Conservation (phyloP, 2,113 vertebrate genomes). For the Progne subis region DNA sequence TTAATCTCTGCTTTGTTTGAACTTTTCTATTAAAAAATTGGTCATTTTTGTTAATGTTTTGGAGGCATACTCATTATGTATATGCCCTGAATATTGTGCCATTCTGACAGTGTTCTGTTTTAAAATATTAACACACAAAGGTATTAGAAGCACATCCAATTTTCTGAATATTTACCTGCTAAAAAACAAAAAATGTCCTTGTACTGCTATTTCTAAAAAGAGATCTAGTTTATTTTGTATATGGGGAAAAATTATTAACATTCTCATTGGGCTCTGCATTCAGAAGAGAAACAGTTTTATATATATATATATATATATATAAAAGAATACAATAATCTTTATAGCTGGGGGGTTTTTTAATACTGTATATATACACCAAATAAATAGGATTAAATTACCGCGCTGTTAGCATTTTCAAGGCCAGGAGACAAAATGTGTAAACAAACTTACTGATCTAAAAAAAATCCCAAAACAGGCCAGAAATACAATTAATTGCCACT, state of each 20-base stretch:
- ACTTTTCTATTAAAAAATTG: background rate
- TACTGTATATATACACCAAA: background rate
- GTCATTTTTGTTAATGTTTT: background rate
- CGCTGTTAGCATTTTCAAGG: background rate
- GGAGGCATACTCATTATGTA: background rate
- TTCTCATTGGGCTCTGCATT: background rate
- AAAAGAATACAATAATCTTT: background rate
- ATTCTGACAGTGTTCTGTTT: background rate
- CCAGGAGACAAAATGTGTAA: background rate
- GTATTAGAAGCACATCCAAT: background rate
- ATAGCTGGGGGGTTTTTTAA: background rate
- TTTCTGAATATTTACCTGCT: background rate
- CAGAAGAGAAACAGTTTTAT: background rate
- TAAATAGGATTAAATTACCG: background rate
- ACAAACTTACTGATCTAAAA: background rate
- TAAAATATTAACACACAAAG: background rate
- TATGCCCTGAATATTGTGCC: background rate
- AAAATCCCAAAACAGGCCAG: background rate
- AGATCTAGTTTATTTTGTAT: background rate
- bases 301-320: background rate
- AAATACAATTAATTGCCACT: background rate
- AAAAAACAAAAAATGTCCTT: background rate
- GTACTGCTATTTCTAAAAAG: background rate
- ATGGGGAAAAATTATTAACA: background rate
- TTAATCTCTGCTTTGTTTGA: background rate